Evolutionary conservation across 2,113 vertebrate genomes (phyloP), one percentile per base, ranked within the genome.

Genomic region (Sceloporus tristichus): DNA sequence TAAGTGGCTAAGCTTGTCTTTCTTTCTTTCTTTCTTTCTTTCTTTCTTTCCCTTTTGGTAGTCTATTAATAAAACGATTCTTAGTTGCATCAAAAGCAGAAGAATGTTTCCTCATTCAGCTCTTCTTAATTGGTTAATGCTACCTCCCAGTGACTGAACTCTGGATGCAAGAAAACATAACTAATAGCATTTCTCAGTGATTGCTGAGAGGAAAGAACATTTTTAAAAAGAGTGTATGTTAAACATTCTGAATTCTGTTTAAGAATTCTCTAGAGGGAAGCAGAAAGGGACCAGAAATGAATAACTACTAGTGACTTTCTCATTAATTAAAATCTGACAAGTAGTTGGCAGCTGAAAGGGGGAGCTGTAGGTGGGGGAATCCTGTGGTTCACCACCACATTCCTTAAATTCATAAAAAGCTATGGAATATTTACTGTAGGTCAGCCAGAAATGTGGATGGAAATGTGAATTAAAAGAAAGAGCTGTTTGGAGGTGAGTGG

Each of bases 301-400:
- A 93, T 94, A 96, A 95, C 94, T 94, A 92, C 91, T 94, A 95
- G 93, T 91, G 92, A 94, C 93, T 94, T 94, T 95, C 93, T 93
- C 42, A 40, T 95, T 96, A 96, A 96, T 95, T 95, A 95, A 94
- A 96, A 93, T 93, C 93, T 95, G 95, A 95, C 95, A 96, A 94
- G 94, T 91, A 95, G 94, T 93, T 95, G 94, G 95, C 94, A 95
- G 93, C 94, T 95, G 93, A 96, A 95, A 95, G 88, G 90, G 85
- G 92, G 95, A 95, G 94, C 93, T 95, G 94, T 95, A 95, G 95
- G 95, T 95, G 94, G 95, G 94, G 92, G 94, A 95, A 95, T 95
- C 94, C 94, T 95, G 95, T 95, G 95, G 95, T 94, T 95, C 92
- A 93, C 93, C 94, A 94, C 93, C 42, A 84, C 95, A 96, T 96